A percentile compares a stretch with the other conserved stretches of the same genome.
phyloP scores from a whole-genome alignment of 1,140 invertebrate genomes.

The Chironomus tepperi region DNA sequence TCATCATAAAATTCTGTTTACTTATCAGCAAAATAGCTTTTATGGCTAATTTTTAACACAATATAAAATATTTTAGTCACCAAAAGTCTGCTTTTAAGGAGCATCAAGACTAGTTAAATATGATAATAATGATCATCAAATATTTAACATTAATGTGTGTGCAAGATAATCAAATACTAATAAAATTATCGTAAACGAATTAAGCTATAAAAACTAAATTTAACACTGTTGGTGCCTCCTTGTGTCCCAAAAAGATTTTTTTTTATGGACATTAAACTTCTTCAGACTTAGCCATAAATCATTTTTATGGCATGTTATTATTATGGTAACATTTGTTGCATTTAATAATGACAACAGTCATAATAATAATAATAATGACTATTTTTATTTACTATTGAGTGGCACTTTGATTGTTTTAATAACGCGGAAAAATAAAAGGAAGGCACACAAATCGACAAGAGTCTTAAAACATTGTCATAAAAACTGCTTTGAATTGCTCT shows the following conservation, averaged over 20 bases:
- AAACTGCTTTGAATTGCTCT: background rate
- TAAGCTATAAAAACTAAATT: background rate
- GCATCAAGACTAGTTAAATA: too few relatives aligned
- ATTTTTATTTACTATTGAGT: conserved; percentile 8
- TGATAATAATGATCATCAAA: background rate
- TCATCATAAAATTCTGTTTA: too few relatives aligned
- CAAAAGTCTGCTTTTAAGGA: too few relatives aligned
- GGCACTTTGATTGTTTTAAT: conserved; percentile 8
- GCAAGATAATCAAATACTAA: conserved; percentile 12
- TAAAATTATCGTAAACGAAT: conserved; percentile 21
- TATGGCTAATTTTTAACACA: too few relatives aligned
- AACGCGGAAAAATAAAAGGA: background rate
- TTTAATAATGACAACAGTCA: background rate
- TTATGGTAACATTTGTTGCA: background rate
- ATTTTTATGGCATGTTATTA: background rate
- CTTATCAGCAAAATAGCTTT: too few relatives aligned
- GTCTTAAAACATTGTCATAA: background rate
- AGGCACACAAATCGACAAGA: background rate
- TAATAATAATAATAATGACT: background rate
- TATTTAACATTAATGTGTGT: conserved; percentile 1
- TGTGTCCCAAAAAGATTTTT: background rate
- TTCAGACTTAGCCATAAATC: background rate
- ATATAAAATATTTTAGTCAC: too few relatives aligned
- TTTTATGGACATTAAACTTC: background rate
- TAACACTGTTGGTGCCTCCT: background rate